Conservation (phyloP, 2,888 invertebrate species). For the Napeogenes inachia region DNA sequence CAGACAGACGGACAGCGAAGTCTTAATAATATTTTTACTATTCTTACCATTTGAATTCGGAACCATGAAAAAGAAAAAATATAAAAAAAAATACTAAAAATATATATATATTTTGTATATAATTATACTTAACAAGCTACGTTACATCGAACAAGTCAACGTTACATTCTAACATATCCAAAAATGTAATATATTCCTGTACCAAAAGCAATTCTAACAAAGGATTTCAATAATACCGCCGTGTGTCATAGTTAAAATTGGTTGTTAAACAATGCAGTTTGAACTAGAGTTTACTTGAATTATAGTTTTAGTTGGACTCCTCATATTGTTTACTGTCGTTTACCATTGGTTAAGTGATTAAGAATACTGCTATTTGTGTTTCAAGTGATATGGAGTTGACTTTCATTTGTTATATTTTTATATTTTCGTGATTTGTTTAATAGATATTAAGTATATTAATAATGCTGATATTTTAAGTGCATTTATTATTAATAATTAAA, state of each 20-base stretch:
- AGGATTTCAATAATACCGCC: constrained; percentile 40
- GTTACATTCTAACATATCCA: neutral
- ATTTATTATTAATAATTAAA: too few species aligned
- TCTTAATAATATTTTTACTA: too few species aligned
- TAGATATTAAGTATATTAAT: too few species aligned
- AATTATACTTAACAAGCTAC: too few species aligned
- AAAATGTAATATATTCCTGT: neutral
- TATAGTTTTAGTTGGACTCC: constrained; percentile 72
- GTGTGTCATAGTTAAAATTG: constrained; percentile 50
- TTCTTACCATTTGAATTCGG: too few species aligned
- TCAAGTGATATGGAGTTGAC: constrained; percentile 41
- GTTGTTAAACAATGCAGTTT: constrained; percentile 53
- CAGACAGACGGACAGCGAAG: too few species aligned
- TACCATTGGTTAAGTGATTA: constrained; percentile 76
- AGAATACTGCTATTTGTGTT: constrained; percentile 59
- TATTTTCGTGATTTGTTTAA: too few species aligned
- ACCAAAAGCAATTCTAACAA: neutral
- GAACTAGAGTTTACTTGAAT: constrained; percentile 58
- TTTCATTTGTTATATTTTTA: neutral
- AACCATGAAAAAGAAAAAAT: too few species aligned
- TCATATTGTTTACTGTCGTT: constrained; percentile 77
- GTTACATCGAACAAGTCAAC: too few species aligned
- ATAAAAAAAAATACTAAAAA: too few species aligned
- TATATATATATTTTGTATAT: too few species aligned
- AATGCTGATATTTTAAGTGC: too few species aligned